Conservation (phyloP, 1,140 invertebrate genomes). For the Aphidius gifuensis region DNA sequence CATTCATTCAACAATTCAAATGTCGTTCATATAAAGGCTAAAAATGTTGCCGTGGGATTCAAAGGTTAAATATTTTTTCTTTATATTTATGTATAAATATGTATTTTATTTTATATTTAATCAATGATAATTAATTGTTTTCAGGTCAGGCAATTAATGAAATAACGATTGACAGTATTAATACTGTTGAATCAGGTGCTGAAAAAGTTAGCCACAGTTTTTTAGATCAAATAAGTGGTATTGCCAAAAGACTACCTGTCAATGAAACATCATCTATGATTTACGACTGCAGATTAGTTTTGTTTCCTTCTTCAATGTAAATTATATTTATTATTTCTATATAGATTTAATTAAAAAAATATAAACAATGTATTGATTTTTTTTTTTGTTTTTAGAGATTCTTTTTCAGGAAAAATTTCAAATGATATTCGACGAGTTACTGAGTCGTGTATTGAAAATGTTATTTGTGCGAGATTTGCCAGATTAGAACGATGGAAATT, state of each 20-base stretch:
- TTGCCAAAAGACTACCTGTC: not conserved
- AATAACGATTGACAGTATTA: too few species aligned
- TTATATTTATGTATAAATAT: too few species aligned
- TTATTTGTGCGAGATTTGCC: not conserved
- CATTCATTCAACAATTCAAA: constrained; percentile 14
- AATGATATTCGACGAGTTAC: not conserved
- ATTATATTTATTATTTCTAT: too few species aligned
- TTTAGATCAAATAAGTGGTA: not conserved
- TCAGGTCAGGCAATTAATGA: too few species aligned
- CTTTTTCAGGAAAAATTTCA: not conserved
- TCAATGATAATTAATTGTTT: too few species aligned
- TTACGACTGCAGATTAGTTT: constrained; percentile 6
- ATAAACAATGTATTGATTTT: not conserved
- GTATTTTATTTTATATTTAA: too few species aligned
- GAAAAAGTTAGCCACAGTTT: too few species aligned
- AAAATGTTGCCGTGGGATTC: constrained; percentile 20
- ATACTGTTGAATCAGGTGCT: too few species aligned
- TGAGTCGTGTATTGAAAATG: constrained; percentile 7
- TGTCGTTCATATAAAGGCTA: constrained; percentile 21
- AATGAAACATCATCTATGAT: constrained; percentile 5
- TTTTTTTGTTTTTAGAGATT: not conserved
- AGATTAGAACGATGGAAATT: constrained; percentile 1
- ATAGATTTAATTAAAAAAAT: not conserved
- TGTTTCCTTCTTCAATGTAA: not conserved
- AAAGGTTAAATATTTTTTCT: constrained; percentile 19